Evolutionary conservation across 2,113 vertebrate species (phyloP).

Genomic region (Bubalus kerabau): DNA sequence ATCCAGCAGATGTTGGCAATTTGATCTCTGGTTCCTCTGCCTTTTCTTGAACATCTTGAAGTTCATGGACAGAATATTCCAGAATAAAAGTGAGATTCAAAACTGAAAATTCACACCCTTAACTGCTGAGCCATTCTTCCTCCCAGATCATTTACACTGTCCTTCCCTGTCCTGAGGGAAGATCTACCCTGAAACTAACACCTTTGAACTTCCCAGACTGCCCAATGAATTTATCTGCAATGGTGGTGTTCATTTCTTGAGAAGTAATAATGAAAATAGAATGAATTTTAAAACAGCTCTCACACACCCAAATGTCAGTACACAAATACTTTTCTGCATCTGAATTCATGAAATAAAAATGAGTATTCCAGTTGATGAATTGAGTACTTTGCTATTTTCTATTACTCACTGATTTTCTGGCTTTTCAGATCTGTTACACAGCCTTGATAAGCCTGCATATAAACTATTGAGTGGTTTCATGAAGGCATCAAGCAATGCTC

Average conservation of each 20-base stretch:
- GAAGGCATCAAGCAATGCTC: slow-evolving; percentile 17
- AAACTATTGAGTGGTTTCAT: neutral
- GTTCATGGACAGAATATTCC: neutral
- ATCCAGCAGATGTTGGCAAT: neutral
- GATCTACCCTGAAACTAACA: neutral
- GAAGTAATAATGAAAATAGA: slow-evolving; percentile 54
- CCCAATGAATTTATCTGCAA: slow-evolving; percentile 20
- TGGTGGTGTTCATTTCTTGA: slow-evolving; percentile 24
- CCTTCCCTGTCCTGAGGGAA: neutral
- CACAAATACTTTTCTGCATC: slow-evolving; percentile 54
- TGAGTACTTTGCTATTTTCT: slow-evolving; percentile 54
- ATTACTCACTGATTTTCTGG: slow-evolving; percentile 35
- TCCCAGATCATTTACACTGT: neutral
- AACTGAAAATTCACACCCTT: neutral
- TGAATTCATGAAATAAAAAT: slow-evolving; percentile 49
- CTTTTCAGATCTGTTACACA: slow-evolving; percentile 56
- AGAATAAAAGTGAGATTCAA: neutral
- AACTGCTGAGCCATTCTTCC: neutral
- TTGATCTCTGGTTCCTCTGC: neutral
- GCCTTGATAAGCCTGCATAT: slow-evolving; percentile 15
- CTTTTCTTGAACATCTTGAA: neutral
- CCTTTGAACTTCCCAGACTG: neutral
- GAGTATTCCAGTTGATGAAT: slow-evolving; percentile 44
- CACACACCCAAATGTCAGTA: slow-evolving; percentile 43
- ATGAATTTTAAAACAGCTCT: neutral